Evolutionary conservation across 2,888 invertebrate genomes (phyloP).

Genomic region (Biston betularia): DNA sequence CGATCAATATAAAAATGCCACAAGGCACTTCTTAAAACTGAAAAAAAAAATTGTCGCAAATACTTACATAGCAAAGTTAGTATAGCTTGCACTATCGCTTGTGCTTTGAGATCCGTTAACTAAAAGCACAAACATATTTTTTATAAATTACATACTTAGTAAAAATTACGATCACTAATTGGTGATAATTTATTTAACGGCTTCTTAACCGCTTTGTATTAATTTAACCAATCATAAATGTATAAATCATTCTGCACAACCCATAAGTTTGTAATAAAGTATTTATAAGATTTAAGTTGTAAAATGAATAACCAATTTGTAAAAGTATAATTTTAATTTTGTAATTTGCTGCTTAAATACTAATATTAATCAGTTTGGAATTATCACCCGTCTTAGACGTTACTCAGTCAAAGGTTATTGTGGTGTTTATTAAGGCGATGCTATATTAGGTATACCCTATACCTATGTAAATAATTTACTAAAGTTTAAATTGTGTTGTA

Average conservation of each 20-base stretch:
- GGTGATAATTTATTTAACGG: constrained; percentile 15
- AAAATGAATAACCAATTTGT: constrained; percentile 26
- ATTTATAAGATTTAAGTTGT: constrained; percentile 15
- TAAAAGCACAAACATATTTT: constrained; percentile 4
- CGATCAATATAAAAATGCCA: too few species aligned
- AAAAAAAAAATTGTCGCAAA: too few species aligned
- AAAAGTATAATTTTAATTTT: constrained; percentile 22
- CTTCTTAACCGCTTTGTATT: neutral
- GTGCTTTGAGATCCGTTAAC: neutral
- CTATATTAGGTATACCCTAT: neutral
- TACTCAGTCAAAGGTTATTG: constrained; percentile 18
- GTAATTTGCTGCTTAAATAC: constrained; percentile 21
- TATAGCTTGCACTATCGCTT: too few species aligned
- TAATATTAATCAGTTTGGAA: constrained; percentile 26
- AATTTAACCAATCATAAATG: constrained; percentile 18
- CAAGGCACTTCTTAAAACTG: too few species aligned
- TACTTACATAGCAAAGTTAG: too few species aligned
- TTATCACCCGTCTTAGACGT: constrained; percentile 30
- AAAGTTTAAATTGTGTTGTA: too few species aligned
- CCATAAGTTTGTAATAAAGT: constrained; percentile 16
- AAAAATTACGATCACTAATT: neutral
- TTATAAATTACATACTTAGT: too few species aligned
- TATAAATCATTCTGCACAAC: constrained; percentile 7
- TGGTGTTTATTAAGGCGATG: constrained; percentile 13
- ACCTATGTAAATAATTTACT: too few species aligned